A percentile compares a stretch with the other conserved stretches of the same genome.
These are phyloP conservation scores for Torymus auratus DNA, from an alignment of 2,888 invertebrate species.

Conservation along the genomic window DNA sequence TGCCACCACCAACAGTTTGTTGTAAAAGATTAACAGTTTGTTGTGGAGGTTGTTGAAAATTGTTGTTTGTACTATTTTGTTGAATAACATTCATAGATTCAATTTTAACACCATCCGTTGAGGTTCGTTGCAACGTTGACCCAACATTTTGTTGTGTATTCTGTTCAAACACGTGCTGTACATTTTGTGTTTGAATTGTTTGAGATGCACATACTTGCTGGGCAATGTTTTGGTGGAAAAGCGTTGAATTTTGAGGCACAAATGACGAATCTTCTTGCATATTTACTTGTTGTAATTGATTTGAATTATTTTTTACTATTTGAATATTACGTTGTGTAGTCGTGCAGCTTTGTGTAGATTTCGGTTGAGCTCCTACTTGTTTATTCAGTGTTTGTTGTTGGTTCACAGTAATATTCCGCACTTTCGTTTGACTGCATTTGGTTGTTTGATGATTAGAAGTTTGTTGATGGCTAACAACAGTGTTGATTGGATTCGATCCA, in stretches of 20 bases:
- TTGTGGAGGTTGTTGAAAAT: slow-evolving; percentile 67
- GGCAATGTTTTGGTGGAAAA: slow-evolving; percentile 71
- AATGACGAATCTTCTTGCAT: slow-evolving; percentile 64
- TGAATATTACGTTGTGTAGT: slow-evolving; percentile 67
- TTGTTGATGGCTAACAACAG: slow-evolving; percentile 57
- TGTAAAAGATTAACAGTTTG: slow-evolving; percentile 70
- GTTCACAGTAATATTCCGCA: slow-evolving; percentile 53
- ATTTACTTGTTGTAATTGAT: slow-evolving; percentile 64
- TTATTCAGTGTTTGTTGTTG: slow-evolving; percentile 61
- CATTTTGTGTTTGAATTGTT: slow-evolving; percentile 70
- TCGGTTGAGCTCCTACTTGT: slow-evolving; percentile 60
- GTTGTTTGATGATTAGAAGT: slow-evolving; percentile 59
- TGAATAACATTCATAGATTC: slow-evolving; percentile 64
- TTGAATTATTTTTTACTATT: slow-evolving; percentile 67
- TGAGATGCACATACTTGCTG: slow-evolving; percentile 72
- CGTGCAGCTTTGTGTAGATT: slow-evolving; percentile 60
- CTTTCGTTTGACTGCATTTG: slow-evolving; percentile 61
- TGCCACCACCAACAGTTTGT: slow-evolving; percentile 66
- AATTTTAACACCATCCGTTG: slow-evolving; percentile 61
- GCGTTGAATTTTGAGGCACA: slow-evolving; percentile 63
- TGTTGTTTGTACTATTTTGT: slow-evolving; percentile 66
- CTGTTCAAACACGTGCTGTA: slow-evolving; percentile 72
- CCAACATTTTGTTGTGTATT: slow-evolving; percentile 68
- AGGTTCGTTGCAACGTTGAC: slow-evolving; percentile 54
- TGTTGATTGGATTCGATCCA: slow-evolving; percentile 33